Base-by-base conservation (phyloP, 2,888 invertebrate species). In the Ennomos quercinarius region DNA sequence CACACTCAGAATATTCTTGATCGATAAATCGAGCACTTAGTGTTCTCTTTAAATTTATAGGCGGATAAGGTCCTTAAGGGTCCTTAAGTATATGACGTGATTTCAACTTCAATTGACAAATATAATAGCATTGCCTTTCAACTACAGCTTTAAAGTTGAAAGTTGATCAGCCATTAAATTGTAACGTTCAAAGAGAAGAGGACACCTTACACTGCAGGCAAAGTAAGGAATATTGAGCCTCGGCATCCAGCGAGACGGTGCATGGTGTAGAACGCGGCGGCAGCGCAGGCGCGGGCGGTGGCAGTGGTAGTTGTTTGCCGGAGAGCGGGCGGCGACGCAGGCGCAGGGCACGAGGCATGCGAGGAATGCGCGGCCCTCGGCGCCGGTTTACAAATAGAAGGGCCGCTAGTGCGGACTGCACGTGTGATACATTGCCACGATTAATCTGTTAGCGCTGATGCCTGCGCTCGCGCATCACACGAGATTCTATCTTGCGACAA, bases 321-420 rank as follows among this genome's bases (percentile, higher is more conserved):
- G 71, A 66, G 77, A 71, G 70, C 70, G 75, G 75, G 76, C 71
- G 75, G 80, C 74, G 77, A 40, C 57, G 51, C 57, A 47, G 79
- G 83, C 80, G 80, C 81, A 82, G 81, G 82, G 87, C 87, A 79
- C 84, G 84, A 84, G 87, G 86, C 86, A 86, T 76, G 90, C 83
- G 74, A 77, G 89, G 91, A 91, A 91, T 91, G 91, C 81, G 83
- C 83, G 86, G 89, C 89, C 89, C 87, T 86, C 89, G 89, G 88
- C 90, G 90, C 91, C 90, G 86, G 89, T 88, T 90, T 89, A 91
- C 91, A 91, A 90, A 91, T 91, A 91, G 90, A 91, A 91, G 90
- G 90, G 88, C 89, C 87, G 83, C 87, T 83, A 86, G 84, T 78
- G 79, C 83, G 81, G 81, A 83, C 86, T 87, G 87, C 91, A 89